Evolutionary conservation across 1,140 invertebrate genomes (phyloP).

Genomic region (Aphis craccivora): DNA sequence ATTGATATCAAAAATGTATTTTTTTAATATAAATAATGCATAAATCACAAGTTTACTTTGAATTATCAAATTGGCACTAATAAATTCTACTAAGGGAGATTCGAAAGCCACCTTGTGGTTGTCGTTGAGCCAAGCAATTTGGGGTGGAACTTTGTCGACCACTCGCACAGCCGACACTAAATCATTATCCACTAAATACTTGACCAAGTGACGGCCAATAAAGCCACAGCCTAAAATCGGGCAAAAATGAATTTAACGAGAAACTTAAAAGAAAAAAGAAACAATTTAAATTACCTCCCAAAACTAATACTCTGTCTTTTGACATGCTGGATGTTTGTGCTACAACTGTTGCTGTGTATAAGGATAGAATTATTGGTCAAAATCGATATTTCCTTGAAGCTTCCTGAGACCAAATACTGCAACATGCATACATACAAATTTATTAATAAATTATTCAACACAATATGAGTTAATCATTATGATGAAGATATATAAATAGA

Average conservation of each 20-base stretch:
- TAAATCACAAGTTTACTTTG: constrained; percentile 70
- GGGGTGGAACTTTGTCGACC: constrained; percentile 91
- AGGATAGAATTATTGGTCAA: neutral
- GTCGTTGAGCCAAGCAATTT: constrained; percentile 86
- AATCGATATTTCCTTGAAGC: neutral
- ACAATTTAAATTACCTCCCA: constrained; percentile 14
- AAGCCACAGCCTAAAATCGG: constrained; percentile 85
- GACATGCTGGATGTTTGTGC: neutral
- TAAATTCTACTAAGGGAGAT: constrained; percentile 81
- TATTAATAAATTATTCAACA: neutral
- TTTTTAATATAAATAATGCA: neutral
- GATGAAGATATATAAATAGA: neutral
- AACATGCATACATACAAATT: neutral
- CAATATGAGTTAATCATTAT: neutral
- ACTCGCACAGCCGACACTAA: constrained; percentile 78
- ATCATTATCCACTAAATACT: constrained; percentile 81
- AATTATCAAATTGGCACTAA: constrained; percentile 90
- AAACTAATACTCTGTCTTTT: constrained; percentile 20
- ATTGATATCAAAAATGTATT: constrained; percentile 57
- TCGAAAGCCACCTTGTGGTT: constrained; percentile 76
- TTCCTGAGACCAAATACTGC: neutral
- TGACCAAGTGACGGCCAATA: constrained; percentile 86
- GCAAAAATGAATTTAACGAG: neutral
- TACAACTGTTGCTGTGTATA: neutral
- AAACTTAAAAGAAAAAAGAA: neutral